These are phyloP conservation scores for Falcunculus frontatus DNA, from an alignment of 2,113 vertebrate species.

Conservation along the genomic window DNA sequence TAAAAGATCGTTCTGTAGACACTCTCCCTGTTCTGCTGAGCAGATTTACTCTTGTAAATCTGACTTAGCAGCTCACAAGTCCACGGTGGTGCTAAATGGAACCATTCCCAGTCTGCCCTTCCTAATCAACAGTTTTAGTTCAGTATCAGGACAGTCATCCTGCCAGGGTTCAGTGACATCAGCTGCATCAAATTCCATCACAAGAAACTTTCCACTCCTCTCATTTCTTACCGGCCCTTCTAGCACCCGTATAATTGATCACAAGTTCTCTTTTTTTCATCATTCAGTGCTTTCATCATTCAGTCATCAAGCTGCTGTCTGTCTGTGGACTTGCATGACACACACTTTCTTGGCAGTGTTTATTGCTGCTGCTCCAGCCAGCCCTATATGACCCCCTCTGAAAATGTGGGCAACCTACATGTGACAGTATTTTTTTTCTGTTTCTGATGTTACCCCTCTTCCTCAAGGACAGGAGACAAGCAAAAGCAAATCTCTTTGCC, in stretches of 20 bases:
- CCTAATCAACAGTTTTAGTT: not conserved
- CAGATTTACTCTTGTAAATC: not conserved
- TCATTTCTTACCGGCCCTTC: not conserved
- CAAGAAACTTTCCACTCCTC: not conserved
- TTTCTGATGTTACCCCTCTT: not conserved
- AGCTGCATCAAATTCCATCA: not conserved
- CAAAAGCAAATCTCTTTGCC: not conserved
- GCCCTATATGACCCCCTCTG: not conserved
- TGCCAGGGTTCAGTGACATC: not conserved
- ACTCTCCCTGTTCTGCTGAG: not conserved
- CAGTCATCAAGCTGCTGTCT: not conserved
- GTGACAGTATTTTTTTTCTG: not conserved
- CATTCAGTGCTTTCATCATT: not conserved
- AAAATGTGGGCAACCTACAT: not conserved
- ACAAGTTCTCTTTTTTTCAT: not conserved
- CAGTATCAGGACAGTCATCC: not conserved
- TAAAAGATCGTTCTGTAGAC: not conserved
- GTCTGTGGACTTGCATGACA: rapidly evolving
- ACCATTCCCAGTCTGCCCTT: not conserved
- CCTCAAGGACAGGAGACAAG: not conserved
- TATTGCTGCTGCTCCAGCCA: not conserved
- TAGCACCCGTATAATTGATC: not conserved
- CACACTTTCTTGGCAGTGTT: not conserved
- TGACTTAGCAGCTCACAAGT: not conserved
- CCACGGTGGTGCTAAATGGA: not conserved